Evolutionary conservation across 1,140 invertebrate species (phyloP), one percentile per base, ranked within the genome.

Genomic region (Ips nitidus): DNA sequence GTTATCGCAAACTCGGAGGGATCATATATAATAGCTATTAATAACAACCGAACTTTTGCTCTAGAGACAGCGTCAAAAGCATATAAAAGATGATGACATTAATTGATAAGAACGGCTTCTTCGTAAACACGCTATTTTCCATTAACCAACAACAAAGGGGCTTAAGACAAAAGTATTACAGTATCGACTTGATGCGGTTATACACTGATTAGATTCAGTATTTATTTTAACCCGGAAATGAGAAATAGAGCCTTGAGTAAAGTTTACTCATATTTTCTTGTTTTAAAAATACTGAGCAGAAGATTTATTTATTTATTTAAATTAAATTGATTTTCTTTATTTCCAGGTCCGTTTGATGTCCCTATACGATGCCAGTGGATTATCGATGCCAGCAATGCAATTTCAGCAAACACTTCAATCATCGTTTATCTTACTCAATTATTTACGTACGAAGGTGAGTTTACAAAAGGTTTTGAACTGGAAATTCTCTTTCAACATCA

Each of bases 361-460:
- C 94, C 94, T 2, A 89, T 95, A 56, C 87, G 87, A 66, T 94
- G 93, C 78, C 86, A 88, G 64, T 97, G 94, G 94, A 83, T 95
- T 6, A 94, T 97, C 75, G 89, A 94, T 74, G 89, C 91, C 3
- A 86, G 87, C 42, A 82, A 87, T 68, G 81, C 86, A 39, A 72
- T 75, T 1, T 76, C 80, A 2, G 63, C 76, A 3, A 83, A 86
- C 72, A 78, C 83, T 22, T 89, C 89, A 2, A 93, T 95, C 74
- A 86, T 92, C 45, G 84, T 96, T 39, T 95, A 96, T 78, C 84
- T 96, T 70, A 95, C 92, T 0, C 94, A 96, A 75, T 86, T 94
- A 41, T 96, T 92, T 81, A 90, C 93, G 39, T 89, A 89, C 57
- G 89, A 89, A 74, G 92, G 69, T 70, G 52, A 65, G 91, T 0